Base-by-base conservation (phyloP, 2,888 invertebrate species). In the Atethmia centrago region DNA sequence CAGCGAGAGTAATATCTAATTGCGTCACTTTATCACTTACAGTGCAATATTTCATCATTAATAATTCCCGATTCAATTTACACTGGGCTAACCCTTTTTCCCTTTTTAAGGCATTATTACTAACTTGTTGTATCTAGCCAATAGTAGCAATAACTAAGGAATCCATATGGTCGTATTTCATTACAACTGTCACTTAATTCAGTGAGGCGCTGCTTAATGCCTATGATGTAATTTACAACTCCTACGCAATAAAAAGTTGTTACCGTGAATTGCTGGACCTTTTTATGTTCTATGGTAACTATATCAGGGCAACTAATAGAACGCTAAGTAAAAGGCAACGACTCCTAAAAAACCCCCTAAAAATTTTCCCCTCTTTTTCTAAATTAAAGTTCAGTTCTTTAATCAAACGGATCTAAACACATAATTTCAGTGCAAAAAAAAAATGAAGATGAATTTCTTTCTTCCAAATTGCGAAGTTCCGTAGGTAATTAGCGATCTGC, bases 121-220 rank as follows among this genome's bases (percentile, higher is more conserved):
- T 3, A 49, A 62, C 62, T 63, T 47, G 80, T 71, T 61, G 55
- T 53, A 66, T 61, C 59, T 64, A 55, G 51, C 25, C 2, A 62
- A 40, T 2, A 51, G 25, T 42, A 31, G 14, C 40, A 8, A 64
- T 71, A 53, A 31, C 56, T 58, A 1, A 31, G 68, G 51, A 63
- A 55, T 74, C 40, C 69, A 80, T 67, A 66, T 71, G 77, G 82
- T 68, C 65, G 58, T 81, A 84, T 68, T 68, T 84, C 82, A 82
- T 82, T 51, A 40, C 40, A 69, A 40, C 62, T 84, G 85, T 82
- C 77, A 84, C 84, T 84, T 84, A 82, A 82, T 42, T 84, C 84
- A 81, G 58, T 71, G 36, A 71, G 62, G 16, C 19, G 55, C 16
- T 28, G 25, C 31, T 70, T 84, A 84, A 84, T 63, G 58, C 45